Percentiles rank a stretch among this genome's conserved stretches.
Conservation (phyloP, 2,797 vertebrate species). For the Cephalopachus bancanus region DNA sequence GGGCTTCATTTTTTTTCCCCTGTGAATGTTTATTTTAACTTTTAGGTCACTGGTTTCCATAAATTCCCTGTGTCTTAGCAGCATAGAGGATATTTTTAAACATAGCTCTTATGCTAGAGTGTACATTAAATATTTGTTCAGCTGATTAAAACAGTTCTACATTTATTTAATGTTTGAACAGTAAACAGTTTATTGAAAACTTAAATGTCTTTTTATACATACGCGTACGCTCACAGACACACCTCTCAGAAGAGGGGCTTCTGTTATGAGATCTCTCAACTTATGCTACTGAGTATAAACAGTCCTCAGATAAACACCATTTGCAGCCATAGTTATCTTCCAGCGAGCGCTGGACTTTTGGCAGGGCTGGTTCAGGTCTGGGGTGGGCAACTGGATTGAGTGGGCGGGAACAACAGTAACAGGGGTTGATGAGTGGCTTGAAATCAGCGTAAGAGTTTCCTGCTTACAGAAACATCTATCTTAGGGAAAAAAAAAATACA, state of each 20-base stretch:
- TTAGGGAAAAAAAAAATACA: neutral
- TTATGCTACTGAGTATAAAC: conserved; percentile 30
- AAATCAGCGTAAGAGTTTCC: conserved; percentile 40
- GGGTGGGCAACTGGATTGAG: neutral
- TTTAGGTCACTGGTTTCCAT: conserved; percentile 86
- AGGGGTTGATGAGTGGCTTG: conserved; percentile 5
- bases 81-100: conserved; percentile 87
- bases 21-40: conserved; percentile 86
- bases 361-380: neutral
- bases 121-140: conserved; percentile 91
- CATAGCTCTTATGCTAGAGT: conserved; percentile 85
- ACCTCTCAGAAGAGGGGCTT: conserved; percentile 80
- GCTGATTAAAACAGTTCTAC: conserved; percentile 90
- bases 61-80: conserved; percentile 86
- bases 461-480: conserved; percentile 65
- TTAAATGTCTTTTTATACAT: conserved; percentile 86
- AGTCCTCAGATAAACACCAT: conserved; percentile 49
- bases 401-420: neutral
- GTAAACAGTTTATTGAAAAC: conserved; percentile 90
- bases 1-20: conserved; percentile 34
- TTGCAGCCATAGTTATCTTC: conserved; percentile 51
- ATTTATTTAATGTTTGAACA: conserved; percentile 91
- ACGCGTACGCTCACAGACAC: conserved; percentile 69
- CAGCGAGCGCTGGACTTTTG: neutral
- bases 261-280: conserved; percentile 73